phyloP scores from a whole-genome alignment of 2,797 vertebrate genomes.

The Pteropus rufus region DNA sequence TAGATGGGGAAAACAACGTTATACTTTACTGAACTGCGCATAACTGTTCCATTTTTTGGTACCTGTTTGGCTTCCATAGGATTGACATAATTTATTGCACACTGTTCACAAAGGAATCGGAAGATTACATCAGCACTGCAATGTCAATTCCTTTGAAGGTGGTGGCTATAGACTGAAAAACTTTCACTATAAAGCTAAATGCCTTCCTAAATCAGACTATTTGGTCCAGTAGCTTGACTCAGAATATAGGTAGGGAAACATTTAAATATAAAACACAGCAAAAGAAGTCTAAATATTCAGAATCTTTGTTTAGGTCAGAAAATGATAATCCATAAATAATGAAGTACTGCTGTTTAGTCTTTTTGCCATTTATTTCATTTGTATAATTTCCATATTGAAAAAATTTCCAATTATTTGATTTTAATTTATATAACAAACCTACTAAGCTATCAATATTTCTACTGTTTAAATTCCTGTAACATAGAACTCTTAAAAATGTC shows the following conservation, averaged over 20 bases:
- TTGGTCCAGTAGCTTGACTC: conserved; percentile 5
- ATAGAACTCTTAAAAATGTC: background rate
- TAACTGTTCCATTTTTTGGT: background rate
- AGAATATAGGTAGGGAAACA: background rate
- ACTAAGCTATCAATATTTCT: background rate
- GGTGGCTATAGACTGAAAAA: background rate
- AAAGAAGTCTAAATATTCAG: background rate
- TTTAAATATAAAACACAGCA: background rate
- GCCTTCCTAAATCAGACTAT: background rate
- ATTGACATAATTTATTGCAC: background rate
- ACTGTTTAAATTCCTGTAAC: background rate
- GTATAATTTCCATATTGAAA: conserved; percentile 23
- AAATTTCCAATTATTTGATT: conserved; percentile 1
- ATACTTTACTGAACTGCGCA: background rate
- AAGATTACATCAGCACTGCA: background rate
- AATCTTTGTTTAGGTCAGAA: background rate
- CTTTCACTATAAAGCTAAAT: background rate
- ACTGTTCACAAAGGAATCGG: background rate
- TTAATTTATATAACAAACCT: conserved; percentile 39
- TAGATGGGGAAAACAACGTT: background rate
- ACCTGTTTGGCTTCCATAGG: background rate
- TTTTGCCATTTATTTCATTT: background rate
- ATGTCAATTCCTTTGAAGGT: background rate
- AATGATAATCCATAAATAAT: background rate
- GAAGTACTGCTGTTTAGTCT: background rate